Evolutionary conservation across 2,113 vertebrate genomes (phyloP), one percentile per base, ranked within the genome.

Genomic region (Pithys albifrons): DNA sequence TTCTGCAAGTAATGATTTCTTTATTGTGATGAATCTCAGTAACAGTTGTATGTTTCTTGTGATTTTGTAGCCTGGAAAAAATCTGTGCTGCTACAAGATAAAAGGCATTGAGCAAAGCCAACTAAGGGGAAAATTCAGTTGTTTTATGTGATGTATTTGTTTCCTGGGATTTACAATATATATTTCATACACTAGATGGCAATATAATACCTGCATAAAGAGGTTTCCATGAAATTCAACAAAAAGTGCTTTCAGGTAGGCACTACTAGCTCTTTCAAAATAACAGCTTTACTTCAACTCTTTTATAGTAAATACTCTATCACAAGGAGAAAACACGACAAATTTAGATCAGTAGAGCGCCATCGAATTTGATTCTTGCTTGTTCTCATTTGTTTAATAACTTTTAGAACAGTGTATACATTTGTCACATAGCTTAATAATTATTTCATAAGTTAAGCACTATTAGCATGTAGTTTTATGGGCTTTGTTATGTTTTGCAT

Each of bases 151-250:
- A 13, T 45, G 25, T 2, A 20, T 33, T 20, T 7, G 8, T 48
- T 70, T 76, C 43, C n/a, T 0, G 5, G 51, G 10, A 12, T 45
- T 82, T 83, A 91, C 79, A 55, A 18, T 88, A 84, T 62, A 12
- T 43, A 17, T 19, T 61, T 11, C 33, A 13, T 77, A 64, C 98
- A 95, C 96, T 95, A 98, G 97, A 95, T 97, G 98, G 96, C 97
- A 97, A 84, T 93, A n/a, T 79, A 96, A 87, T 16, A 95, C 87
- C 46, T 95, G 52, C 16, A 7, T 39, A 96, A 87, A 82, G 48
- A 48, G 12, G 17, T 43, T 57, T 71, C 39, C 28, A 12, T 25
- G 4, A 54, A 23, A 39, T 88, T 45, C 27, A 84, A 69, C 8
- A 52, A 35, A 59, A 85, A 64, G 6, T 17, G 28, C 23, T 79